Evolutionary conservation across 2,113 vertebrate genomes (phyloP).

Genomic region (Cyphomyrus discorhynchus): DNA sequence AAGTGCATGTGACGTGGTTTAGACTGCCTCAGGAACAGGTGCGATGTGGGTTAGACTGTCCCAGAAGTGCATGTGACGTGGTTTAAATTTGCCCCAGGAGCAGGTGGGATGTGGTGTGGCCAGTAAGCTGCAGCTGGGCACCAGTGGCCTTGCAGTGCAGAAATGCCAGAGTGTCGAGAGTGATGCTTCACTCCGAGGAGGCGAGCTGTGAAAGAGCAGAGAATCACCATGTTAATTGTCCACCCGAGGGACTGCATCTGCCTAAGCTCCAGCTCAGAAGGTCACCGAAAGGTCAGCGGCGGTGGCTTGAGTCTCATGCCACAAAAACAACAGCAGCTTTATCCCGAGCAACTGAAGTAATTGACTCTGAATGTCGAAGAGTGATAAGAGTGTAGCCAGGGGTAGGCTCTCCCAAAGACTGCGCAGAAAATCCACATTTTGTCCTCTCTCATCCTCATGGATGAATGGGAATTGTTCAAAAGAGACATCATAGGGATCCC

Average conservation of each 20-base stretch:
- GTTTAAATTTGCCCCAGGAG: not conserved
- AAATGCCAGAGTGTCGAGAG: not conserved
- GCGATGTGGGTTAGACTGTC: not conserved
- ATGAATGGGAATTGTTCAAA: not conserved
- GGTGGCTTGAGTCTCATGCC: conserved; percentile 23
- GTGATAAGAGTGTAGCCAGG: not conserved
- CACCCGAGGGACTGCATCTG: conserved; percentile 29
- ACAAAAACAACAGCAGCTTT: conserved; percentile 34
- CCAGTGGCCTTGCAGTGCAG: not conserved
- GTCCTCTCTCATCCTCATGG: not conserved
- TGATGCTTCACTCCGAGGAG: not conserved
- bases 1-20: not conserved
- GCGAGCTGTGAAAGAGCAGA: conserved; percentile 10
- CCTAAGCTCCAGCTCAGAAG: not conserved
- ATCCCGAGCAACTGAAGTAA: conserved; percentile 36
- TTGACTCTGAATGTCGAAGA: conserved; percentile 35
- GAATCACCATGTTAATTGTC: conserved; percentile 29
- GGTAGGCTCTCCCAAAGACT: not conserved
- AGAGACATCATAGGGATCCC: not conserved
- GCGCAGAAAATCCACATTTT: not conserved
- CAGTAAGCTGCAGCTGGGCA: not conserved
- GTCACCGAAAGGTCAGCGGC: conserved; percentile 19
- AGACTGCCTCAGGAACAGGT: not conserved
- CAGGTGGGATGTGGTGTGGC: not conserved
- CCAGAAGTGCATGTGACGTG: not conserved